These are phyloP conservation scores for Limonius californicus DNA, from an alignment of 1,140 invertebrate genomes.

Conservation along the genomic window DNA sequence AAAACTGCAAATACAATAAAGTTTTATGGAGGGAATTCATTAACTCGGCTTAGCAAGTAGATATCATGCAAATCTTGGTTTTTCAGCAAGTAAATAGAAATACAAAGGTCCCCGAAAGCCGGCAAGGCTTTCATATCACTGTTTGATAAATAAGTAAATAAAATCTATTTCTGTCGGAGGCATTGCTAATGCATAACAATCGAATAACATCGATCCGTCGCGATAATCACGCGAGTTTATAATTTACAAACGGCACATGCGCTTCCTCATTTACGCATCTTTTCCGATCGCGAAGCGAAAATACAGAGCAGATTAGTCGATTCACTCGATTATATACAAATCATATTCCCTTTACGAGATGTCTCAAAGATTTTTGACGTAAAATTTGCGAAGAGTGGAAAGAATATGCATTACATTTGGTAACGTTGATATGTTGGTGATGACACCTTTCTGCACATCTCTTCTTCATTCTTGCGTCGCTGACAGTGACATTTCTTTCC, in stretches of 20 bases:
- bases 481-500: not conserved
- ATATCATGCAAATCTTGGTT: too few species aligned
- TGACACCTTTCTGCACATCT: not conserved
- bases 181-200: slow-evolving; percentile 2
- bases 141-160: not conserved
- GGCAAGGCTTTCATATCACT: not conserved
- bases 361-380: not conserved
- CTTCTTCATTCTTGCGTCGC: not conserved
- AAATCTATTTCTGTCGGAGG: not conserved
- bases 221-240: slow-evolving; percentile 6
- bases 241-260: slow-evolving; percentile 3
- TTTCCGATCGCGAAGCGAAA: too few species aligned
- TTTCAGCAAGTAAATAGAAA: too few species aligned
- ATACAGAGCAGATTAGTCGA: too few species aligned
- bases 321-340: too few species aligned
- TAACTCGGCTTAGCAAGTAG: too few species aligned
- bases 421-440: not conserved
- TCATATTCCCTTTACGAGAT: too few species aligned
- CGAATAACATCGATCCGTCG: slow-evolving; percentile 4
- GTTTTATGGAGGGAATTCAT: too few species aligned
- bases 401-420: not conserved
- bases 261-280: not conserved
- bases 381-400: not conserved
- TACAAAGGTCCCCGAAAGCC: too few species aligned
- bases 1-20: too few species aligned